A percentile compares a stretch with the other conserved stretches of the same genome.
Conservation (phyloP, 1,140 invertebrate species). For the Amphibalanus amphitrite region DNA sequence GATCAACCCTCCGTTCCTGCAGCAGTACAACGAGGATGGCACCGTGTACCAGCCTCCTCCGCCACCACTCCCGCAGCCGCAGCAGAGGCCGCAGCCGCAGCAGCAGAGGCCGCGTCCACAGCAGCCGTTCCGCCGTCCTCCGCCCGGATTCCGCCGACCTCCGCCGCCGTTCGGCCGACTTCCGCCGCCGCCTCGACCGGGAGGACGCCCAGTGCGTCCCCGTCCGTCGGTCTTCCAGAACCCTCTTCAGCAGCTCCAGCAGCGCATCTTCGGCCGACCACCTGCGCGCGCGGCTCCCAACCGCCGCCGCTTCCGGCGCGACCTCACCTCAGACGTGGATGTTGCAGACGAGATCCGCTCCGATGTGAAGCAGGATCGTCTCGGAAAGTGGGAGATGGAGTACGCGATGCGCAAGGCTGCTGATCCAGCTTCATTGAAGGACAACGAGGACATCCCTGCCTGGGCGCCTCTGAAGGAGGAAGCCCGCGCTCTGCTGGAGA, state of each 20-base stretch:
- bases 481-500: no score
- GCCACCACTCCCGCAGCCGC: no score
- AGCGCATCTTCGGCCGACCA: neutral
- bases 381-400: neutral
- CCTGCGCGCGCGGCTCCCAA: neutral
- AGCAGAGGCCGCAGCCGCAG: no score
- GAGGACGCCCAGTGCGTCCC: no score
- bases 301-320: neutral
- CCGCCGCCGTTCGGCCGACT: no score
- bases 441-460: neutral
- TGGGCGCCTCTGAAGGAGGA: neutral
- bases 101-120: no score
- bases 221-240: no score
- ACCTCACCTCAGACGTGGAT: neutral
- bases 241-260: neutral
- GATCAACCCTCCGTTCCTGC: neutral
- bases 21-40: conserved; percentile 1
- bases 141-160: no score
- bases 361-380: neutral
- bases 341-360: no score
- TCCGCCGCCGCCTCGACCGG: no score
- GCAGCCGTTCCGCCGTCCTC: no score
- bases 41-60: neutral
- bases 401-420: neutral
- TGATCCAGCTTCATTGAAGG: neutral